A percentile compares a stretch with the other conserved stretches of the same genome.
These are phyloP conservation scores for Prinia subflava DNA, from an alignment of 2,113 vertebrate genomes.

Conservation along the genomic window DNA sequence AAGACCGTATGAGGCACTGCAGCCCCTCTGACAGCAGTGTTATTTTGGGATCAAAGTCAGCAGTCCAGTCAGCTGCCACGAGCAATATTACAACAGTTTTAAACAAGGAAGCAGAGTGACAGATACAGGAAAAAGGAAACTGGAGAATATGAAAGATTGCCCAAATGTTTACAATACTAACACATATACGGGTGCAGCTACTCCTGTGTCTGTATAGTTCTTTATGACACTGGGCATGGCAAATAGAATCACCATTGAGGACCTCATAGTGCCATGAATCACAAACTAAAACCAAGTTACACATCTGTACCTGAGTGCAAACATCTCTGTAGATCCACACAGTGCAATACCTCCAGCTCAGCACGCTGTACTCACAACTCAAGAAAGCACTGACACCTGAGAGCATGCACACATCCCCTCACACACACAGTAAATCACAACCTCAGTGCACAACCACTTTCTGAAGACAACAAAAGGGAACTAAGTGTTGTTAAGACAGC, in stretches of 20 bases:
- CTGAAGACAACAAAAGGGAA: background rate
- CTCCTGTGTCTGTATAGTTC: background rate
- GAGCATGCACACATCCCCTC: background rate
- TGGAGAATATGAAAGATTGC: background rate
- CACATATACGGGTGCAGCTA: background rate
- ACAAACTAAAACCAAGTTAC: background rate
- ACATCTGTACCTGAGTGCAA: background rate
- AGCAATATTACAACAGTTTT: background rate
- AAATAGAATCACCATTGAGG: background rate
- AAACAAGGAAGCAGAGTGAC: background rate
- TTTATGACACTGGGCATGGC: background rate
- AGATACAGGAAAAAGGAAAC: slow-evolving; percentile 24
- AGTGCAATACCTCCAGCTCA: background rate
- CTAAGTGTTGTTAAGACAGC: background rate
- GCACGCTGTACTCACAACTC: background rate
- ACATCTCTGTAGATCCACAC: background rate
- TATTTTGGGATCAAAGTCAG: background rate
- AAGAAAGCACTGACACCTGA: background rate
- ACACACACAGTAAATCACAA: background rate
- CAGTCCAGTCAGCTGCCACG: background rate
- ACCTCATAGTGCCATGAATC: fast-evolving
- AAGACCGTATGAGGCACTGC: background rate
- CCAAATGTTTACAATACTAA: background rate
- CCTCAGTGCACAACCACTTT: background rate
- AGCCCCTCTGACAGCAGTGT: background rate